Evolutionary conservation across 2,888 invertebrate species (phyloP), one percentile per base, ranked within the genome.

Genomic region (Neria commutata): DNA sequence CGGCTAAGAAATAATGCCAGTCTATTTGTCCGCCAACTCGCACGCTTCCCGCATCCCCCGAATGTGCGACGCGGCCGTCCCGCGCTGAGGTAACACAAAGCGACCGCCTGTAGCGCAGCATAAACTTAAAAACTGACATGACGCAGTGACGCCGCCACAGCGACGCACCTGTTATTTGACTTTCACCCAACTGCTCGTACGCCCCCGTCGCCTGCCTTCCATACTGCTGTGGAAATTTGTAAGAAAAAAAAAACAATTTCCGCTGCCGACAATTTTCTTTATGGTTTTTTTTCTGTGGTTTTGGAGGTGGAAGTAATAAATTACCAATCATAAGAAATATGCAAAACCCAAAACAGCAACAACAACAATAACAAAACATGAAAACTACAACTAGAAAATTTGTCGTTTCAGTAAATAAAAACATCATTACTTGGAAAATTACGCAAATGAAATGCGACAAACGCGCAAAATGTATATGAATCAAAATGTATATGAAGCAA

Each of bases 111-210:
- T n/a, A n/a, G n/a, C n/a, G n/a, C n/a, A n/a, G 16, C 10, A 25
- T 24, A 25, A 25, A 24, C 47, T n/a, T 37, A 14, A 11, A 37
- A 14, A 14, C n/a, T 37, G 37, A 37, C 33, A 17, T 11, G 51
- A 17, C 19, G 47, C 54, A 24, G 49, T 49, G 45, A 56, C 49
- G 34, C 17, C 17, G 19, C 16, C 14, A 51, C 24, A 37, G 21
- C 11, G 49, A 29, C 42, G 56, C 56, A 56, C 56, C 56, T 56
- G 56, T 56, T 48, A 50, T 45, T 53, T 53, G 24, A 40, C 29
- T 45, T 23, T 21, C 47, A 21, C 23, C n/a, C 14, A 23, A 47
- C n/a, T 14, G 46, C 21, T 6, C 8, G 4, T 19, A 46, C 46
- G 23, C 17, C 16, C 6, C 5, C 29, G 29, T 8, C 5, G 29